Base-by-base conservation (phyloP, 2,888 invertebrate species). In the Chalcis sispes region DNA sequence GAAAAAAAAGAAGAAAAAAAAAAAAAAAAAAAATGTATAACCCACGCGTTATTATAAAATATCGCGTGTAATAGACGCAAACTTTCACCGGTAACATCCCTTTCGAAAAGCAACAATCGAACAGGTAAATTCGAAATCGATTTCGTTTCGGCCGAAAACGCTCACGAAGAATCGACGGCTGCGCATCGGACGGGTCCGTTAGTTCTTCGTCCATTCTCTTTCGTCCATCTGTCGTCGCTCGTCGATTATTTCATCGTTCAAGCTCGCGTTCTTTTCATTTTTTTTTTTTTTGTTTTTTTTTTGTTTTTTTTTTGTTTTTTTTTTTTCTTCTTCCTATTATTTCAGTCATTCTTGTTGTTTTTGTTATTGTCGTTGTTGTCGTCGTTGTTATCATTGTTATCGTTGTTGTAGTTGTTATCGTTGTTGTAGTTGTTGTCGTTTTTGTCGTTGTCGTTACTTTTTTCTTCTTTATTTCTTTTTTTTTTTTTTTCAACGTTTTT, bases 191-290 rank as follows among this genome's bases (percentile, higher is more conserved):
- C 36, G 29, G 65, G 65, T 36, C 58, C 58, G 67, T 56, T 50
- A 32, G 50, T 32, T 50, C 15, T 10, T 69, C 58, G 46, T 56
- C 58, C 58, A 69, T 52, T 71, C 54, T 56, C 23, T 59, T n/a
- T 32, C 36, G 50, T 58, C 72, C 58, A 58, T 72, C 72, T 72
- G 65, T 72, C 65, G 66, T 50, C 65, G 66, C 40, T 46, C 27
- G 40, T 29, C 56, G 32, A 64, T 56, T 56, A 65, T 72, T 72
- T 56, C 27, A 54, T 72, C 56, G 64, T 48, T 8, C 40, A 36
- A 20, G 46, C 54, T 7, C 58, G 32, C 54, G 29, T 18, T 32
- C 52, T 4, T 36, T n/a, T 18, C 18, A 13, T 42, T 8, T 23
- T 10, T 29, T 29, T 7, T 15, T 20, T 40, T 36, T 4, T 4